These are phyloP conservation scores for Pammene aurita DNA, from an alignment of 2,888 invertebrate species.

Conservation along the genomic window DNA sequence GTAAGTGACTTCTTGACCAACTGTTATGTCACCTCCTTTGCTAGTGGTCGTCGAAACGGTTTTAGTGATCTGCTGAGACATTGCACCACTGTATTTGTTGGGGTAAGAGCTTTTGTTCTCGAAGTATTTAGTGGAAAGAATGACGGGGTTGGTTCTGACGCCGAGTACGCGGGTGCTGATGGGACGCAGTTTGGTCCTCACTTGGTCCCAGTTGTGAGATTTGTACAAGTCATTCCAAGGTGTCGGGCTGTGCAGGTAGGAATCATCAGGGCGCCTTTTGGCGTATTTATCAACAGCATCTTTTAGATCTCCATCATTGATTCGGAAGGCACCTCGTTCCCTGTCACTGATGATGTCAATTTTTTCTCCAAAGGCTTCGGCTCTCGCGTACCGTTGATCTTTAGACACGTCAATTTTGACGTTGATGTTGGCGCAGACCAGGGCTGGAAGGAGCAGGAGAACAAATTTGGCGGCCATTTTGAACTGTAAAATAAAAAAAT, in stretches of 20 bases:
- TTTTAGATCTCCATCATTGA: slow-evolving; percentile 31
- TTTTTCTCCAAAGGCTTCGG: slow-evolving; percentile 21
- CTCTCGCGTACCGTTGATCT: slow-evolving; percentile 4
- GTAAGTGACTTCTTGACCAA: slow-evolving; percentile 34
- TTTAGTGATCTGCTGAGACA: slow-evolving; percentile 34
- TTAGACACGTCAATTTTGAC: slow-evolving; percentile 13
- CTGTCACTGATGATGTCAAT: slow-evolving; percentile 35
- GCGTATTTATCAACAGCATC: slow-evolving; percentile 21
- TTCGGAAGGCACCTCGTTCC: slow-evolving; percentile 29
- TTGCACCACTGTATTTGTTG: slow-evolving; percentile 22
- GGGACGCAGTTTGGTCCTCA: slow-evolving; percentile 16
- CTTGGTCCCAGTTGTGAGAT: slow-evolving; percentile 45
- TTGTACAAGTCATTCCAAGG: slow-evolving; percentile 51
- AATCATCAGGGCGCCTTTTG: slow-evolving; percentile 26
- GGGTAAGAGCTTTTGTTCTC: slow-evolving; percentile 34
- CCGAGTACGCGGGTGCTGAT: slow-evolving; percentile 32
- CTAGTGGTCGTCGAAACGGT: slow-evolving; percentile 36
- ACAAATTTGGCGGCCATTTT: not conserved
- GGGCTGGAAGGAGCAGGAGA: not conserved
- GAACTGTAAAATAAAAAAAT: not conserved
- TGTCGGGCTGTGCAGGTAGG: slow-evolving; percentile 44
- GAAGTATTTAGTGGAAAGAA: slow-evolving; percentile 29
- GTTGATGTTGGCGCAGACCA: slow-evolving; percentile 8
- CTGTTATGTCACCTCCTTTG: slow-evolving; percentile 26
- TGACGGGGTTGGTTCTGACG: slow-evolving; percentile 25